Base-by-base conservation (phyloP, 1,140 invertebrate genomes). In the Alviniconcha marisindica region DNA sequence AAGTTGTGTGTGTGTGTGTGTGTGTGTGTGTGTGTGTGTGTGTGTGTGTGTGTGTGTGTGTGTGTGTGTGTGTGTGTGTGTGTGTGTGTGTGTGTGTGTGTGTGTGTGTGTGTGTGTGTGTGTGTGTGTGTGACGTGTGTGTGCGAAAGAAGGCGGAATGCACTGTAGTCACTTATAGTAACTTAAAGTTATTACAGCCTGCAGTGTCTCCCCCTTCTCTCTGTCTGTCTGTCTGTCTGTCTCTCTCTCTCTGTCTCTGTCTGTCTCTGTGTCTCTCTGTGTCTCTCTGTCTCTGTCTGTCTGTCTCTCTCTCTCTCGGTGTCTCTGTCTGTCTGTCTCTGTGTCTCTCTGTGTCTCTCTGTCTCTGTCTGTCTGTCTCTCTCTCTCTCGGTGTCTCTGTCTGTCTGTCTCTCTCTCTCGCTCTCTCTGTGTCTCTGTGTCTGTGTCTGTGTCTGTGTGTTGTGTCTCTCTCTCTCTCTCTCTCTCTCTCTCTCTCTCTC, bases 161-260 rank as follows among this genome's bases (percentile, higher is more conserved):
- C n/a, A n/a, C n/a, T n/a, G n/a, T n/a, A n/a, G n/a, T n/a, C n/a
- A n/a, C n/a, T n/a, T n/a, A n/a, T n/a, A n/a, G n/a, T n/a, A n/a
- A n/a, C n/a, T n/a, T n/a, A n/a, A n/a, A n/a, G n/a, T n/a, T n/a
- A n/a, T n/a, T n/a, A n/a, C n/a, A n/a, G n/a, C n/a, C n/a, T n/a
- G n/a, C n/a, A n/a, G n/a, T n/a, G n/a, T n/a, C n/a, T n/a, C n/a
- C n/a, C n/a, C 44, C 18, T 42, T 51, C n/a, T 78, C 77, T 78
- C 77, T 78, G 38, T 78, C 48, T 78, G 12, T 54, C 77, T 78
- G 4, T 78, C 77, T 78, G 38, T 78, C 77, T 51, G 3, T 78
- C 40, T 44, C 28, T 78, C 77, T 78, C 42, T 78, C 48, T 78
- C 77, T 78, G 24, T 78, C 40, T 78, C 42, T 63, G 60, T 66